phyloP scores from a whole-genome alignment of 2,113 vertebrate species.

The Dendrocopos noguchii region DNA sequence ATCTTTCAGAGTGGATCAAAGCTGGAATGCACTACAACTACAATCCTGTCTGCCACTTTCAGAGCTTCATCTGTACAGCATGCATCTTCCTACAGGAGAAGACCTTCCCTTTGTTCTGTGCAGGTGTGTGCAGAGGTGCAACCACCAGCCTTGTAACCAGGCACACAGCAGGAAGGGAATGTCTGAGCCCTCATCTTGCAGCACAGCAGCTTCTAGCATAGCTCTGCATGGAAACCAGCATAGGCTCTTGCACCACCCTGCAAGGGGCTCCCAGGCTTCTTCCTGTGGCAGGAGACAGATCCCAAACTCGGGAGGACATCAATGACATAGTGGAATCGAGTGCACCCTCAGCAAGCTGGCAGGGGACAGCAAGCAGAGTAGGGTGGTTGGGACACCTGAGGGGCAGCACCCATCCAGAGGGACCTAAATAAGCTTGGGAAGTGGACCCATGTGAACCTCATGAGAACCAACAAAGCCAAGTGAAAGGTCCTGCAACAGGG shows the following conservation, averaged over 20 bases:
- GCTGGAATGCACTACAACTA: not conserved
- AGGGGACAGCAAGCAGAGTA: not conserved
- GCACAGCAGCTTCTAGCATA: not conserved
- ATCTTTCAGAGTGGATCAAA: not conserved
- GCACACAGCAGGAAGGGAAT: not conserved
- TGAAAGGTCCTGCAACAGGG: not conserved
- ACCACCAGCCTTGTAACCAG: not conserved
- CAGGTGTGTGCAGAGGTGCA: not conserved
- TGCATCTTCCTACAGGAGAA: not conserved
- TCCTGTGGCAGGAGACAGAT: not conserved
- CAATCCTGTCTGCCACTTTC: not conserved
- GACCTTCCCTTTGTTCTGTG: not conserved
- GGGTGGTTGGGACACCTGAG: not conserved
- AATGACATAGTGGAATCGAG: not conserved
- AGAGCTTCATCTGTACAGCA: not conserved
- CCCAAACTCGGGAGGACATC: rapidly evolving
- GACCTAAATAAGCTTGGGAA: not conserved
- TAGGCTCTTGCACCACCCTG: not conserved
- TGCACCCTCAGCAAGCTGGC: not conserved
- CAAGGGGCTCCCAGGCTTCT: not conserved
- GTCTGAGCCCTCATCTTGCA: rapidly evolving
- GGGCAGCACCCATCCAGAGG: not conserved
- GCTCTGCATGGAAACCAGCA: rapidly evolving
- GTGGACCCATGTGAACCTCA: not conserved
- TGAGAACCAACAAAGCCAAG: not conserved